Percentiles rank a stretch among this genome's conserved stretches.
phyloP scores from a whole-genome alignment of 92 coral and sea anemone species.

The Zoanthus solanderi region DNA sequence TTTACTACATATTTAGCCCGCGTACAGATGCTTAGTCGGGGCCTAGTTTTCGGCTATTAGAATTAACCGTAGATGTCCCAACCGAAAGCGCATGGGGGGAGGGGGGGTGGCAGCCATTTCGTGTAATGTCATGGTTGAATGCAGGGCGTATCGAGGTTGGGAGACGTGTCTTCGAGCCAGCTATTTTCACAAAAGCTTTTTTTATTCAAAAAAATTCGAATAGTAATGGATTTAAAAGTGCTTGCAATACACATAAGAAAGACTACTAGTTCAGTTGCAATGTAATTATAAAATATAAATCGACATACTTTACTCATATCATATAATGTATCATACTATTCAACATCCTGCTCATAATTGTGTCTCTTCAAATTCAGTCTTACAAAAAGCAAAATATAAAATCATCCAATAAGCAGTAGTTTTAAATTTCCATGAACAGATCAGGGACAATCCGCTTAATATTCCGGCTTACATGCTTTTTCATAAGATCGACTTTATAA shows the following conservation, averaged over 20 bases:
- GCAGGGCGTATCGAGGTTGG: conserved; percentile 15
- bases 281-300: conserved; percentile 11
- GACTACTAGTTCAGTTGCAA: conserved; percentile 5
- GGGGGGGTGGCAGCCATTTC: not conserved
- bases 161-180: conserved; percentile 20
- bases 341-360: conserved; percentile 20
- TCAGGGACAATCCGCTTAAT: conserved; percentile 21
- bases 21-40: too few relatives aligned
- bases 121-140: conserved; percentile 16
- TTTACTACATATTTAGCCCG: too few relatives aligned
- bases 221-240: conserved; percentile 10
- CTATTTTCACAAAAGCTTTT: conserved; percentile 11
- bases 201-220: conserved; percentile 13
- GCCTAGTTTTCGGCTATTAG: too few relatives aligned
- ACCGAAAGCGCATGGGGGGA: not conserved
- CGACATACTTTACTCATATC: conserved; percentile 3
- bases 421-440: conserved; percentile 7
- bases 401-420: conserved; percentile 17
- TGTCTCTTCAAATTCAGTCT: conserved; percentile 19
- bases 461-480: conserved; percentile 7
- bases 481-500: conserved; percentile 15
- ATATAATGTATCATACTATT: not conserved
- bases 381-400: conserved; percentile 9
- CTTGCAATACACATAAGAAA: conserved; percentile 13
- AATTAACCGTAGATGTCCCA: too few relatives aligned